phyloP scores from a whole-genome alignment of 2,113 vertebrate species.

The Prietella phreatophila region DNA sequence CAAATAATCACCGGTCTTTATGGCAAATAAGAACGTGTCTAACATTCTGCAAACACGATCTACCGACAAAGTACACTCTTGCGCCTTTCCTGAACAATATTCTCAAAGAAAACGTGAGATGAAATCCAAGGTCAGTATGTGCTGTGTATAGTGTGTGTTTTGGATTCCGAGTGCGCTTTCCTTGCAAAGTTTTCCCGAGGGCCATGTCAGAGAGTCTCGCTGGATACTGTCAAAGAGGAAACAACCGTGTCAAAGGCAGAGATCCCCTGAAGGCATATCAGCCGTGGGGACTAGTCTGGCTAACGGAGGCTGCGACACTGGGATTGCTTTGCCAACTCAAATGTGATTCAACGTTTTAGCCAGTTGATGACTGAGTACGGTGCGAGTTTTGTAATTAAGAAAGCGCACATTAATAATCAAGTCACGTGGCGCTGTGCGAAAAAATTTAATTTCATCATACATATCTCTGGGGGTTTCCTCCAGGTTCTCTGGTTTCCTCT shows the following conservation, averaged over 20 bases:
- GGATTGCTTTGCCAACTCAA: conserved; percentile 23
- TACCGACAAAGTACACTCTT: not conserved
- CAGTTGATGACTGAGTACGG: not conserved
- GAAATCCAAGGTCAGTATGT: conserved; percentile 17
- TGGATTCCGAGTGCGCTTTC: conserved; percentile 6
- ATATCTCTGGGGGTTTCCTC: not conserved
- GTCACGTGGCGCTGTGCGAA: not conserved
- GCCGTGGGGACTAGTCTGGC: conserved; percentile 32
- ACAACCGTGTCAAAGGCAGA: conserved; percentile 42
- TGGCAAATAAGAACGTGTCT: not conserved
- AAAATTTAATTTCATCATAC: not conserved
- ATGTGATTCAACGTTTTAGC: conserved; percentile 9
- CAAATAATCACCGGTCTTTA: not conserved
- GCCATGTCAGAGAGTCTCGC: conserved; percentile 29
- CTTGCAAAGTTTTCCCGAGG: conserved; percentile 2
- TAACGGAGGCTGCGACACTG: not conserved
- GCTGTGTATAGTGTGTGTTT: not conserved
- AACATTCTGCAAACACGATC: not conserved
- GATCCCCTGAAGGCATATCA: conserved; percentile 36
- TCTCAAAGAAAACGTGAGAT: not conserved
- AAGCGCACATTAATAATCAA: not conserved
- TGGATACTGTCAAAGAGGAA: conserved; percentile 45
- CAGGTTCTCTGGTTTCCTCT: not conserved
- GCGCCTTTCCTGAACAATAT: not conserved
- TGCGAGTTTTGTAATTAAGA: not conserved